Evolutionary conservation across 2,797 vertebrate genomes (phyloP), one percentile per base, ranked within the genome.

Genomic region (Sylvia borin): DNA sequence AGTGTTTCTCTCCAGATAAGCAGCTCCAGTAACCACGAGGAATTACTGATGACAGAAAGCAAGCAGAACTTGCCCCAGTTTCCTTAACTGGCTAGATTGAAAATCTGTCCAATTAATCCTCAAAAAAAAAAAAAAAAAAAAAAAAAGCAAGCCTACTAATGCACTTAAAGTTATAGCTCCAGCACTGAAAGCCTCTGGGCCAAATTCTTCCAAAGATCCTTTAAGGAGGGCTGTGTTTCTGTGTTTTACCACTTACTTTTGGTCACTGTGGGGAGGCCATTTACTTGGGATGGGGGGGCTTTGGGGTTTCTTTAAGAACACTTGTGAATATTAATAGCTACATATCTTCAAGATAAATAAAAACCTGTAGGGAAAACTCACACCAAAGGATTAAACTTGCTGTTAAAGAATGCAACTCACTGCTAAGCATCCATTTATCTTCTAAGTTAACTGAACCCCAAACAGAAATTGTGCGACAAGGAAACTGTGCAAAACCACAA

Each of bases 271-370:
- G 13, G 8, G 34, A 74, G 5, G 36, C 6, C 22, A 7, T 36
- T 80, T 40, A 54, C 15, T 88, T 57, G 17, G 0, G n/a, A n/a
- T n/a, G n/a, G 4, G 5, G 7, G 5, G 1, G 1, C 2, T 5
- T 5, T 48, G 34, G 7, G 8, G 16, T 34, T 78, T 17, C 2
- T 20, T 71, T 27, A 68, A 84, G 42, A 91, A 27, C 2, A 31
- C 3, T 25, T 88, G 31, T 51, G 40, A 73, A 42, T 54, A 79
- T 48, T 51, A 80, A 50, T 7, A 91, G 22, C 10, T 77, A 22
- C 11, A 27, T 48, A 55, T 3, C 50, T 72, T 68, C 29, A 68
- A 64, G 36, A 43, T 32, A 58, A 68, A 57, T 43, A 51, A 83
- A 61, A 32, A 10, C 4, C 4, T 55, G 21, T 16, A 16, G 6